A percentile compares a stretch with the other conserved stretches of the same genome.
phyloP scores from a whole-genome alignment of 2,888 invertebrate genomes.

The Orthonychiurus folsomi region DNA sequence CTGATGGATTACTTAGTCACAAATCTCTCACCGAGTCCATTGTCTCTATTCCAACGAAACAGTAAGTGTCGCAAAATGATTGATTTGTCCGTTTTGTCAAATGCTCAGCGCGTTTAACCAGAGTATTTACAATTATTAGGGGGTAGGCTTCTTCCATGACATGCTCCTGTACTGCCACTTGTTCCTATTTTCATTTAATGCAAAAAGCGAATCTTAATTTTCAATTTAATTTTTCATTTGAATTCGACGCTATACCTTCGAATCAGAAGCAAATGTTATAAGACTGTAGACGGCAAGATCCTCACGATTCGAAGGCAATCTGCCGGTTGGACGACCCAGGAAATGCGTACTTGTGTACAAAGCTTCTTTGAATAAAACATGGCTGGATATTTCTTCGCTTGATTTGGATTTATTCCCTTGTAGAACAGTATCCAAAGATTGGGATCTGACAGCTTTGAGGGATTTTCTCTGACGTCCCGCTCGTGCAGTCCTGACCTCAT shows the following conservation, averaged over 20 bases:
- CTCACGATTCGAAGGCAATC: constrained; percentile 30
- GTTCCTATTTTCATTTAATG: constrained; percentile 22
- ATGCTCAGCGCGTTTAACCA: constrained; percentile 20
- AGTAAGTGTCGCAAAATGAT: constrained; percentile 28
- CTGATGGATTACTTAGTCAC: not conserved
- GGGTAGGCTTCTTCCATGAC: constrained; percentile 35
- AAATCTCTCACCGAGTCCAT: constrained; percentile 26
- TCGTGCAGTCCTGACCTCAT: no score
- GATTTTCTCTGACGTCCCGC: no score
- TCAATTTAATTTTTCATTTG: no score
- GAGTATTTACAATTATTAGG: constrained; percentile 30
- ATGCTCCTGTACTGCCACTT: constrained; percentile 30
- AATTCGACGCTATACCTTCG: constrained; percentile 17
- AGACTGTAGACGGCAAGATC: constrained; percentile 33
- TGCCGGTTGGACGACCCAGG: constrained; percentile 25
- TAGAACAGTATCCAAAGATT: not conserved
- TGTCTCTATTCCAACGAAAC: constrained; percentile 32
- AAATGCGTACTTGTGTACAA: constrained; percentile 35
- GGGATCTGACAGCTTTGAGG: no score
- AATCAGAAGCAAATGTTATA: constrained; percentile 26
- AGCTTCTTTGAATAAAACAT: constrained; percentile 32
- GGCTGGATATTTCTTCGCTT: constrained; percentile 13
- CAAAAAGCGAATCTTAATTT: not conserved
- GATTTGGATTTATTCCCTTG: not conserved
- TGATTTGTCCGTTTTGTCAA: constrained; percentile 20